Evolutionary conservation across 2,113 vertebrate species (phyloP).

Genomic region (Pimephales promelas): DNA sequence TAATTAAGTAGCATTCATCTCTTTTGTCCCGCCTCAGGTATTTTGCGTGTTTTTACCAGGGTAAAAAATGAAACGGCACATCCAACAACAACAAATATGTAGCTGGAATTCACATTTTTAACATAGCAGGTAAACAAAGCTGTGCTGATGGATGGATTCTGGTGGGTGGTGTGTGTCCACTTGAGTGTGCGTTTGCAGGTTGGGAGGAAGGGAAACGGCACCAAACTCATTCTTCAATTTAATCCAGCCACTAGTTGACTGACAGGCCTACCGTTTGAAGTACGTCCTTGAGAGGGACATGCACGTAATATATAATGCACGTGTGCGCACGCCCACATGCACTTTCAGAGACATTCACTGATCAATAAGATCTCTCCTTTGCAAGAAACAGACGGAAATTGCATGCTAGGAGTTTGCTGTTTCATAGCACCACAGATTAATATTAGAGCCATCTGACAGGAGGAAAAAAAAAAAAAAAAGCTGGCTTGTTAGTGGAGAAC

Average conservation of each 20-base stretch:
- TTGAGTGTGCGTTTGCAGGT: not conserved
- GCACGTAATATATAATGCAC: slow-evolving; percentile 37
- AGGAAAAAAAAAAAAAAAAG: slow-evolving; percentile 10
- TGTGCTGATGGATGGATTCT: slow-evolving; percentile 15
- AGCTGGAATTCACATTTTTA: slow-evolving; percentile 1
- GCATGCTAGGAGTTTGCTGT: slow-evolving; percentile 43
- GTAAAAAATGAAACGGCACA: not conserved
- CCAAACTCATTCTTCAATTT: slow-evolving; percentile 29
- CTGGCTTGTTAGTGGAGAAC: slow-evolving; percentile 54
- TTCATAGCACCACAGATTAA: slow-evolving; percentile 21
- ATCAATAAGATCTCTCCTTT: slow-evolving; percentile 40
- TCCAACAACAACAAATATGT: slow-evolving; percentile 2
- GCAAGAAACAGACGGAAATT: slow-evolving; percentile 43
- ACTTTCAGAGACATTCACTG: slow-evolving; percentile 5
- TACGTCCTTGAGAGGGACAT: slow-evolving; percentile 41
- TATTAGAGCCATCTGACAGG: slow-evolving; percentile 37
- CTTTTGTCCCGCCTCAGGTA: not conserved
- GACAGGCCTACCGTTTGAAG: slow-evolving; percentile 44
- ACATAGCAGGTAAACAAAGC: slow-evolving; percentile 17
- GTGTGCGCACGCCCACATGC: not conserved
- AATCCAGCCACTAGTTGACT: slow-evolving; percentile 32
- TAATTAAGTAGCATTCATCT: not conserved
- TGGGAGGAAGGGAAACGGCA: slow-evolving; percentile 1
- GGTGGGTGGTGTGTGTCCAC: not conserved
- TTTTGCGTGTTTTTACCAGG: slow-evolving; percentile 10